Evolutionary conservation across 2,888 invertebrate species (phyloP), one percentile per base, ranked within the genome.

Genomic region (Colostygia pectinataria): DNA sequence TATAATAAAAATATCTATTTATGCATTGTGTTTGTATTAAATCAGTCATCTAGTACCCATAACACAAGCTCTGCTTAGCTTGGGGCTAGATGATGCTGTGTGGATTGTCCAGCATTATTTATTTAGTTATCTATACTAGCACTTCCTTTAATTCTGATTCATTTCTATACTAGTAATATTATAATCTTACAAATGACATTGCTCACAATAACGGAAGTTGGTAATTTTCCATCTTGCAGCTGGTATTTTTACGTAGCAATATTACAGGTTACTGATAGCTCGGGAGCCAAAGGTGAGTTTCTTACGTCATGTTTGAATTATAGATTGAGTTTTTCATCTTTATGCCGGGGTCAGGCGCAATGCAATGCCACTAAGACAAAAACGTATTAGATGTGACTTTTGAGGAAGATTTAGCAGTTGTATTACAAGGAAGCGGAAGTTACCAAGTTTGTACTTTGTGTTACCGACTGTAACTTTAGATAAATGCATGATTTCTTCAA

Each of bases 211-310:
- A 34, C 36, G 48, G 48, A 48, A 42, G 41, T 32, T 9, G 9
- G 48, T 48, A 25, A 48, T 48, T 48, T 48, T 48, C 48, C 48
- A 42, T 29, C 36, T 28, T 9, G 24, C 29, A 24, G 29, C 4
- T 3, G 15, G 15, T 33, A 15, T 13, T 28, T 29, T 37, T 29
- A 31, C 29, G 44, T 20, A 37, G 3, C 20, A 20, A 5, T 20
- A 20, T 20, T 20, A 20, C 20, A 5, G 36, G 29, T 13, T 12
- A 18, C 23, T 7, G 12, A 6, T 43, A 43, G 43, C 15, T 10
- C 12, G 14, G 13, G 36, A 36, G 36, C 6, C 20, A 28, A 14
- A 36, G 28, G 44, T 44, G 24, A 9, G 6, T 36, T 29, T 29
- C 9, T 36, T 33, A 33, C 41, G 23, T 40, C 29, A 25, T 25